These are phyloP conservation scores for Chionodraco myersi DNA, from an alignment of 2,113 vertebrate genomes.

Conservation along the genomic window DNA sequence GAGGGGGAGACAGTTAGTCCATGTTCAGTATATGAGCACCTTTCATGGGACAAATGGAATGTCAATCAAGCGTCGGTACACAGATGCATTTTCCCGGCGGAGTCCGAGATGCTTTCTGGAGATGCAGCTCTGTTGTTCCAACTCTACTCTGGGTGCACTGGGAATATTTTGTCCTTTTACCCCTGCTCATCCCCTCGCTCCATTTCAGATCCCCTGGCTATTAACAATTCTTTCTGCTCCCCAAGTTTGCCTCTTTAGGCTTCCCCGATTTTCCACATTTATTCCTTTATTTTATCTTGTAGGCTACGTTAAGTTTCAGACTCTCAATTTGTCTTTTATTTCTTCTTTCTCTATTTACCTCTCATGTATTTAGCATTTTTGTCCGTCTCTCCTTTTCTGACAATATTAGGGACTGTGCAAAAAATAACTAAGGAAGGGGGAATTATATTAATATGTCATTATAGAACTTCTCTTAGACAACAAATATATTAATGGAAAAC, in stretches of 20 bases:
- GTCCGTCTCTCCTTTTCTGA: neutral
- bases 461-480: too few species aligned
- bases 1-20: constrained; percentile 69
- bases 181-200: constrained; percentile 66
- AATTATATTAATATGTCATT: neutral
- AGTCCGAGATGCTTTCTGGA: constrained; percentile 72
- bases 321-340: neutral
- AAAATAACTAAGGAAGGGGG: neutral
- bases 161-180: constrained; percentile 82
- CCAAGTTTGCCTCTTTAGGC: constrained; percentile 37
- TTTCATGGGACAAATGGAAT: constrained; percentile 82
- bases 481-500: neutral
- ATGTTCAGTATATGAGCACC: constrained; percentile 79
- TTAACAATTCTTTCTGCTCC: constrained; percentile 53
- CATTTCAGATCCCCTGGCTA: constrained; percentile 66
- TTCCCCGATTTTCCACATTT: constrained; percentile 14
- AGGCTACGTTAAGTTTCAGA: neutral
- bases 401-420: neutral
- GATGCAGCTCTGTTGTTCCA: constrained; percentile 79
- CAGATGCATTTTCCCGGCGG: constrained; percentile 72
- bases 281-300: neutral
- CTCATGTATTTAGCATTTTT: neutral
- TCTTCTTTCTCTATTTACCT: neutral
- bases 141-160: constrained; percentile 77
- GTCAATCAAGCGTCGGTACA: constrained; percentile 79